phyloP scores from a whole-genome alignment of 2,113 vertebrate genomes.

The Micronycteris hirsuta region DNA sequence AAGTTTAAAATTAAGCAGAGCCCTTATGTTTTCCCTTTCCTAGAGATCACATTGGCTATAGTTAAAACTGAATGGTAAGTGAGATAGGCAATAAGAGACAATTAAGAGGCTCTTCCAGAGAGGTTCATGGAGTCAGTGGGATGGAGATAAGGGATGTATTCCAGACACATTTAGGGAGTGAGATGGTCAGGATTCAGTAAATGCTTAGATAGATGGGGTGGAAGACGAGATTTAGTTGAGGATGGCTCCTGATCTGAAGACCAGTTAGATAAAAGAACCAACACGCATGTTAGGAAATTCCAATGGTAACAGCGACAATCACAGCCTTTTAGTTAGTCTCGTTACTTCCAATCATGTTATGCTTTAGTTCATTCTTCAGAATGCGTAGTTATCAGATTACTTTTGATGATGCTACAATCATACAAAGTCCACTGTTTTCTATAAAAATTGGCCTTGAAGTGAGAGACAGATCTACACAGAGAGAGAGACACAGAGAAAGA shows the following conservation, averaged over 20 bases:
- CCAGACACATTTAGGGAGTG: background rate
- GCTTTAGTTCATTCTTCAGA: slow-evolving; percentile 42
- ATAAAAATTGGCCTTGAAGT: background rate
- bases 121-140: background rate
- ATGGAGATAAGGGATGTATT: background rate
- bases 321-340: slow-evolving; percentile 25
- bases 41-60: background rate
- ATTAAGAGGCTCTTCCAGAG: background rate
- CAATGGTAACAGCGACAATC: background rate
- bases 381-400: slow-evolving; percentile 36
- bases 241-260: background rate
- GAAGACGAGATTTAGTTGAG: background rate
- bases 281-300: slow-evolving; percentile 17
- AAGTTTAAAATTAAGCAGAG: background rate
- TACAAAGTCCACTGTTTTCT: background rate
- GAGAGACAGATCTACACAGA: background rate
- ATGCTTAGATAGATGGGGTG: background rate
- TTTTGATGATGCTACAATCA: background rate
- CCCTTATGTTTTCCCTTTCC: background rate
- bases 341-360: slow-evolving; percentile 8
- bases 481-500: background rate
- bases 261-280: slow-evolving; percentile 8
- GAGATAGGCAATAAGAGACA: background rate
- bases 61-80: background rate
- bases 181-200: background rate